Evolutionary conservation across 23 tunicate genomes (phyloP), one percentile per base, ranked within the genome.

Genomic region (Clavelina lepadiformis): DNA sequence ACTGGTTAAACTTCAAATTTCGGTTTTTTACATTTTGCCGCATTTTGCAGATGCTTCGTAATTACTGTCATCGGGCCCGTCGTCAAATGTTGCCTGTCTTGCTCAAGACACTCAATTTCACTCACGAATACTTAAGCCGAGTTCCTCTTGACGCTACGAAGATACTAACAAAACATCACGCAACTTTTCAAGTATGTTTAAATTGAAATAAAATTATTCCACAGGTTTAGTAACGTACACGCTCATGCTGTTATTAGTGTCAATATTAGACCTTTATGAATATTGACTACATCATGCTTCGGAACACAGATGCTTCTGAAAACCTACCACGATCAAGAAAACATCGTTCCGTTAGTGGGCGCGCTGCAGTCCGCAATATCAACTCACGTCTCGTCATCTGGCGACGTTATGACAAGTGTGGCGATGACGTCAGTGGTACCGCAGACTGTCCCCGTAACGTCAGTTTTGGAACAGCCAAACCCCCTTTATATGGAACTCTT

Each of bases 1-100:
- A 44, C 15, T 18, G 15, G 13, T 44, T 44, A 13, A 44, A 13
- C 13, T 44, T 44, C 18, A 44, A 11, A 44, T 44, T 18, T 18
- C 18, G 18, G 13, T 18, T 18, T n/a, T 44, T 11, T 44, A 44
- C 50, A 44, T 44, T 44, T 54, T 22, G 21, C n/a, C n/a, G n/a
- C n/a, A n/a, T 20, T 5, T 58, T 24, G 35, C 72, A 80, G 86
- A 71, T 80, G 86, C 5, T 80, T 30, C 62, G 33, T 33, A 69
- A 80, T 33, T 80, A 80, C 45, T 80, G 86, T 27, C 86, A 80
- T 36, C 67, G 72, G n/a, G 86, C 86, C 13, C 63, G 86, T 3
- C 63, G 86, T 2, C 86, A 80, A 63, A 70, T 80, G 86, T 23
- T 71, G 7, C 69, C 77, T 2, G 77, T 63, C 8, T 27, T 71